A percentile compares a stretch with the other conserved stretches of the same genome.
Evolutionary conservation across 2,797 vertebrate species (phyloP).

Genomic region (Coregonus ussuriensis): DNA sequence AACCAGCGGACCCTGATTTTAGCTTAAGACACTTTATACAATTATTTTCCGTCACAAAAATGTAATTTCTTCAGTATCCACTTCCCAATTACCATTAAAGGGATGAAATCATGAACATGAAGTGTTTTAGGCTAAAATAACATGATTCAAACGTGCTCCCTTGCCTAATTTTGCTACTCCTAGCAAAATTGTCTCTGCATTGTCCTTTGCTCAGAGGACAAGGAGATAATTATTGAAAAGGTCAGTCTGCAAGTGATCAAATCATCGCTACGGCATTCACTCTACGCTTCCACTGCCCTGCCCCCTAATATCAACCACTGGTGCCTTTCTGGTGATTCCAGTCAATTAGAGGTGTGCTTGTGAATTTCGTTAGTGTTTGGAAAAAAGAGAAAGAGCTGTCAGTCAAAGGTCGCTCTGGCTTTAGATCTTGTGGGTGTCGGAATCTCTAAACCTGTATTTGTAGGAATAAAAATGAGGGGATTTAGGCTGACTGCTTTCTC

Average conservation of each 20-base stretch:
- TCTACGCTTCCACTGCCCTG: slow-evolving; percentile 42
- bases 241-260: slow-evolving; percentile 65
- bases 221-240: slow-evolving; percentile 62
- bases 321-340: slow-evolving; percentile 63
- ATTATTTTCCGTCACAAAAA: too few species aligned
- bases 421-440: slow-evolving; percentile 79
- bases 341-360: slow-evolving; percentile 77
- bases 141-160: background rate
- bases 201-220: slow-evolving; percentile 50
- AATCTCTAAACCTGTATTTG: slow-evolving; percentile 88
- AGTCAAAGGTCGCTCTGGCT: slow-evolving; percentile 76
- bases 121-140: background rate
- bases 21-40: background rate
- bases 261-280: slow-evolving; percentile 48
- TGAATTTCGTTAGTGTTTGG: slow-evolving; percentile 78
- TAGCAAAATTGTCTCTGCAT: slow-evolving; percentile 38
- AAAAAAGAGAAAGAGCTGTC: slow-evolving; percentile 75
- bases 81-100: background rate
- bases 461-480: slow-evolving; percentile 99
- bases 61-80: background rate
- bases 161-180: slow-evolving; percentile 12
- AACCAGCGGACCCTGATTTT: background rate
- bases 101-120: background rate
- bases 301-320: slow-evolving; percentile 50
- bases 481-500: slow-evolving; percentile 87